Percentiles rank a stretch among this genome's conserved stretches.
phyloP scores from a whole-genome alignment of 2,888 invertebrate species.

The Synergus laeviventris region DNA sequence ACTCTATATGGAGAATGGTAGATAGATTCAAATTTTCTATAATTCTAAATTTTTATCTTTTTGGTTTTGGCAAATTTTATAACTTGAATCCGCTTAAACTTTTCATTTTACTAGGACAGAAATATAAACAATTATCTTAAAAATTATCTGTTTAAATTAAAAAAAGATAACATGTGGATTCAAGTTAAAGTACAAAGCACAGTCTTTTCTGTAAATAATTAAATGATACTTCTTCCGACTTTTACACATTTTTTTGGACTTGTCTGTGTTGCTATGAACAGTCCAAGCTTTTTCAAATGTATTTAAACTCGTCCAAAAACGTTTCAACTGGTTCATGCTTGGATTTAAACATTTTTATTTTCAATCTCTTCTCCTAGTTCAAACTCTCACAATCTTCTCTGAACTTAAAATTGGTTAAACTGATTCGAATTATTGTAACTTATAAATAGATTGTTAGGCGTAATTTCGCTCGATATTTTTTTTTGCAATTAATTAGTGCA shows the following conservation, averaged over 20 bases:
- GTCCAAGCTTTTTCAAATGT: not conserved
- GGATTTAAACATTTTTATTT: no score
- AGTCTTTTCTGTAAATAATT: constrained; percentile 47
- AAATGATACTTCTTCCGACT: not conserved
- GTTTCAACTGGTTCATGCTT: no score
- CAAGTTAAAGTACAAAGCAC: constrained; percentile 44
- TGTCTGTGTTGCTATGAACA: not conserved
- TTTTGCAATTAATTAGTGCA: not conserved
- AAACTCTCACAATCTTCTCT: not conserved
- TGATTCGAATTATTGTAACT: constrained; percentile 48
- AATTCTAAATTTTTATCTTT: not conserved
- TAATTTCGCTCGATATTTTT: not conserved
- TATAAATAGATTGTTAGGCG: not conserved
- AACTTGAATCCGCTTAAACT: not conserved
- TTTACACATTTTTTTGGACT: not conserved
- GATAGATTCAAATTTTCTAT: not conserved
- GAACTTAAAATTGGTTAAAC: constrained; percentile 41
- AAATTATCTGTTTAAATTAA: not conserved
- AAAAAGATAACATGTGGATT: constrained; percentile 23
- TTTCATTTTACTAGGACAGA: not conserved
- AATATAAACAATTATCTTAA: not conserved
- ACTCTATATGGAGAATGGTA: no score
- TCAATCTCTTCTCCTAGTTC: no score
- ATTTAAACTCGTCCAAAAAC: no score
- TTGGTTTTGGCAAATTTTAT: not conserved